phyloP scores from a whole-genome alignment of 2,797 vertebrate genomes.

The Eulemur coronatus region DNA sequence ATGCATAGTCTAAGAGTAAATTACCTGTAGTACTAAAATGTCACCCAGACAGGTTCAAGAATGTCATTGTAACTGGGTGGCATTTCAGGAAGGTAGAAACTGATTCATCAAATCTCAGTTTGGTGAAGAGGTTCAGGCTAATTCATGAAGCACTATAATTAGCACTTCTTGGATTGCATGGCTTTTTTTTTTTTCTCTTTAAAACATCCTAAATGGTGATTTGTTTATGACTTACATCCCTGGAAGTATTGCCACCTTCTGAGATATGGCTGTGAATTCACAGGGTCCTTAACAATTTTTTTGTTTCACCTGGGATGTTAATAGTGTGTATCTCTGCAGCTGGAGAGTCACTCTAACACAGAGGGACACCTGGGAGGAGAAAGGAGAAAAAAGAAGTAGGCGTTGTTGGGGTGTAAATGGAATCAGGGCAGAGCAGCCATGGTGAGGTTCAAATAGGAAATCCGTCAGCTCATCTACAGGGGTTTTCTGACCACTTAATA shows the following conservation, averaged over 20 bases:
- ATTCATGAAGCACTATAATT: background rate
- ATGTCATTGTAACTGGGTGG: background rate
- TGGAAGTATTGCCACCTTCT: background rate
- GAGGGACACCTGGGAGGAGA: background rate
- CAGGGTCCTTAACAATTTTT: background rate
- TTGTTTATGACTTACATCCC: background rate
- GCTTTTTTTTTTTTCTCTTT: background rate
- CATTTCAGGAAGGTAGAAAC: slow-evolving; percentile 29
- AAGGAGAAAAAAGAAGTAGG: background rate
- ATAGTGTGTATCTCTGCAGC: background rate
- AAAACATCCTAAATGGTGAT: background rate
- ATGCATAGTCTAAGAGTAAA: background rate
- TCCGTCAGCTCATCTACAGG: background rate
- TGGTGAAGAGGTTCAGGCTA: background rate
- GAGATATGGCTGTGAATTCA: background rate
- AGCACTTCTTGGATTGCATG: background rate
- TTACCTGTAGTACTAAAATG: background rate
- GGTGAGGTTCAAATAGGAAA: background rate
- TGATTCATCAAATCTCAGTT: background rate
- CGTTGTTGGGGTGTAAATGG: background rate
- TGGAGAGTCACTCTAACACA: background rate
- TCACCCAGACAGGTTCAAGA: background rate
- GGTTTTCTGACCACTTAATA: background rate
- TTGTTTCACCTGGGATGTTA: background rate
- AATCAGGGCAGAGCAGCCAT: background rate